Evolutionary conservation across 2,888 invertebrate species (phyloP).

Genomic region (Diarsia rubi): DNA sequence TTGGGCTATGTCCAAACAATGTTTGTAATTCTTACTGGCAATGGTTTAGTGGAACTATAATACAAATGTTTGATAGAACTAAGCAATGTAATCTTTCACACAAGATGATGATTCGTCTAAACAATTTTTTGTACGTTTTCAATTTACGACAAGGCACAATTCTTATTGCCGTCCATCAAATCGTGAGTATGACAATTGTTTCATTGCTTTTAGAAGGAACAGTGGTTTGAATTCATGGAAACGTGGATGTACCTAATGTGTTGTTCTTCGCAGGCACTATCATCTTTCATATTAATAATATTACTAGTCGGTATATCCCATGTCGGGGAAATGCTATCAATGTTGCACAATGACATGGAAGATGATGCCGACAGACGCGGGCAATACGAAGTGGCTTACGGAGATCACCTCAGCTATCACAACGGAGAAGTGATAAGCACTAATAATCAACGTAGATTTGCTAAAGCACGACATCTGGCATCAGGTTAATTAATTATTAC

Average conservation of each 20-base stretch:
- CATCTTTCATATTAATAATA: constrained; percentile 87
- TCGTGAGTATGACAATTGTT: constrained; percentile 82
- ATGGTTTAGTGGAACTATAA: constrained; percentile 75
- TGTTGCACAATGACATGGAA: constrained; percentile 89
- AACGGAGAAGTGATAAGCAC: constrained; percentile 85
- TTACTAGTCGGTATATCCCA: constrained; percentile 88
- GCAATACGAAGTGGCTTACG: constrained; percentile 81
- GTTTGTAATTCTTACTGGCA: constrained; percentile 74
- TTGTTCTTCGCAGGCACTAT: constrained; percentile 81
- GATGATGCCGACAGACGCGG: constrained; percentile 87
- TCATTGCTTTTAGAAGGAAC: background rate
- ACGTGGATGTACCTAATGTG: background rate
- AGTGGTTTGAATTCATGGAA: constrained; percentile 6
- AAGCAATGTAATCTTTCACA: constrained; percentile 85
- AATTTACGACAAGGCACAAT: constrained; percentile 90
- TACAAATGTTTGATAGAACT: constrained; percentile 86
- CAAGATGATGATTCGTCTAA: constrained; percentile 87
- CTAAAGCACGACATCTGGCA: constrained; percentile 87
- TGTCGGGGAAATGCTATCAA: constrained; percentile 87
- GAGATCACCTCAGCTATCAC: constrained; percentile 80
- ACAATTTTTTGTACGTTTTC: constrained; percentile 88
- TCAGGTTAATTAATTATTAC: constrained; percentile 78
- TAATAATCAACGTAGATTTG: constrained; percentile 88
- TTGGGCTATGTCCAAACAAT: constrained; percentile 78
- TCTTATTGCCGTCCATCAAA: constrained; percentile 90